Conservation (phyloP, 2,888 invertebrate species). For the Diplolepis rosae region DNA sequence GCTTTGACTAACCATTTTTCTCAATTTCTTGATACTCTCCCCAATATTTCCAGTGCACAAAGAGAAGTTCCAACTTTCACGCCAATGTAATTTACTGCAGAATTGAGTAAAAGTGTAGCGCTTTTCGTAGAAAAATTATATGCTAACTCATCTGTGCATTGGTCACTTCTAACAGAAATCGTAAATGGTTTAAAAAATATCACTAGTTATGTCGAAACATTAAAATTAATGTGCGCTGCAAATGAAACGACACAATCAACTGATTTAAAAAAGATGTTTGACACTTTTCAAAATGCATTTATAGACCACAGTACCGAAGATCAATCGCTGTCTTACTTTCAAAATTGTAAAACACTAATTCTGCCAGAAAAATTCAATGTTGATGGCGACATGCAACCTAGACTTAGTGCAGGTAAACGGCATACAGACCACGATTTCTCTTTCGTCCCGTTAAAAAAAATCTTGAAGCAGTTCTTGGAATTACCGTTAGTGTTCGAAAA, state of each 20-base stretch:
- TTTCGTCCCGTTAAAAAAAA: slow-evolving; percentile 33
- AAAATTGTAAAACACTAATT: slow-evolving; percentile 32
- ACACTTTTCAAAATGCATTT: slow-evolving; percentile 32
- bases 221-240: too few species aligned
- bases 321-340: slow-evolving; percentile 34
- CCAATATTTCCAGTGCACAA: background rate
- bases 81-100: slow-evolving; percentile 8
- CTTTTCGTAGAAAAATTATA: too few species aligned
- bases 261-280: background rate
- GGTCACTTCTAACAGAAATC: too few species aligned
- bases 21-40: too few species aligned
- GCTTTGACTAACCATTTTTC: background rate
- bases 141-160: too few species aligned
- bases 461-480: slow-evolving; percentile 45
- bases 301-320: slow-evolving; percentile 33
- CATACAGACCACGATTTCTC: background rate
- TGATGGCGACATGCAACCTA: slow-evolving; percentile 33
- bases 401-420: background rate
- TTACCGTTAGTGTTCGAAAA: slow-evolving; percentile 40
- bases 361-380: slow-evolving; percentile 26
- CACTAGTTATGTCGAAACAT: too few species aligned
- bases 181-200: too few species aligned
- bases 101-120: too few species aligned
- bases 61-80: background rate
- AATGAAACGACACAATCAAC: background rate